Conservation (phyloP, 2,888 invertebrate species). For the Drosophila infuscata region DNA sequence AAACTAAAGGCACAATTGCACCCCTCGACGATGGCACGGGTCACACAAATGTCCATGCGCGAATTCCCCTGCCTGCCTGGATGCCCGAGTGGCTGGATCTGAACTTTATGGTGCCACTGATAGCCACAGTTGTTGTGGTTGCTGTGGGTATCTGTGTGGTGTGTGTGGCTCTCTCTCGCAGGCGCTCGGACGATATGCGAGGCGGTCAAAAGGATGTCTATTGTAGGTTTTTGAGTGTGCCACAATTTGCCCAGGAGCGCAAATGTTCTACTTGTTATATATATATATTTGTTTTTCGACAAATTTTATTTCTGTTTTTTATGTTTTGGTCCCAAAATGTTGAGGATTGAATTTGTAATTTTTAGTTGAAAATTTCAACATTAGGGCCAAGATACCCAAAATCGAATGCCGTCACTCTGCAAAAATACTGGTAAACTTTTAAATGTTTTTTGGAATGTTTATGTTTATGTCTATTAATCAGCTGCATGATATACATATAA, state of each 20-base stretch:
- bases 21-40: constrained; percentile 88
- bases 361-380: constrained; percentile 8
- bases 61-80: constrained; percentile 89
- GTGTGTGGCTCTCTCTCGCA: constrained; percentile 93
- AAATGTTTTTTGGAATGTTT: constrained; percentile 28
- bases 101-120: constrained; percentile 95
- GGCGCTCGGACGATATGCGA: constrained; percentile 92
- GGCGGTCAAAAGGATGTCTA: constrained; percentile 92
- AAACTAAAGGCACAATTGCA: constrained; percentile 90
- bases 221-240: constrained; percentile 87
- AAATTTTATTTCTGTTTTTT: constrained; percentile 68
- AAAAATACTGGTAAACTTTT: constrained; percentile 30
- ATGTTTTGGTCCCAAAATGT: constrained; percentile 16
- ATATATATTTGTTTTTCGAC: constrained; percentile 31
- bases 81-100: constrained; percentile 94
- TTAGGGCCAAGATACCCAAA: constrained; percentile 7
- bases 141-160: constrained; percentile 96
- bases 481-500: constrained; percentile 30
- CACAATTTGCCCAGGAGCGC: constrained; percentile 12
- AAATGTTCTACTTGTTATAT: constrained; percentile 1
- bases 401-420: constrained; percentile 47
- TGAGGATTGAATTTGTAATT: constrained; percentile 7
- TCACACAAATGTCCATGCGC: constrained; percentile 85
- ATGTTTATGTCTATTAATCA: constrained; percentile 26
- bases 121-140: constrained; percentile 95